A percentile compares a stretch with the other conserved stretches of the same genome.
Conservation (phyloP, 2,113 vertebrate genomes). For the Alexandromys fortis region DNA sequence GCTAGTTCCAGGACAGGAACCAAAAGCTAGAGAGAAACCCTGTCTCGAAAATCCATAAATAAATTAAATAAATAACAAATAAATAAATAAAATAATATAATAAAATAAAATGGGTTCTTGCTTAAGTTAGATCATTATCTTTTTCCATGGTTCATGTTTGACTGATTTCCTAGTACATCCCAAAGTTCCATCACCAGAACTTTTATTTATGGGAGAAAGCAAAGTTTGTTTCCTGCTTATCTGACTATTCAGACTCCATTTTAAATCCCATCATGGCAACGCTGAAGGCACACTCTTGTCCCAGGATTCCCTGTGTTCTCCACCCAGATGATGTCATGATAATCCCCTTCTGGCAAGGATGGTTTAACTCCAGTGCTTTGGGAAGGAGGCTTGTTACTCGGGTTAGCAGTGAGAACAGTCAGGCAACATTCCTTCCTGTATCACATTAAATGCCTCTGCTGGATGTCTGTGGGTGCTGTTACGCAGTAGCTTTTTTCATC, state of each 20-base stretch:
- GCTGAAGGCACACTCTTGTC: background rate
- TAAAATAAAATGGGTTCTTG: background rate
- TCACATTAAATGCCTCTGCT: background rate
- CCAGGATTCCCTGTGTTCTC: background rate
- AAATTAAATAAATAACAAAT: too few species aligned
- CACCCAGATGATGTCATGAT: background rate
- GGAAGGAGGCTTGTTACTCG: background rate
- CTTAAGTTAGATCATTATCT: background rate
- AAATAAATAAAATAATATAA: too few species aligned
- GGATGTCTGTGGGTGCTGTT: background rate
- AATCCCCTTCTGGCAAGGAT: background rate
- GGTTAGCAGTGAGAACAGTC: background rate
- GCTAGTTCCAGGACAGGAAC: too few species aligned
- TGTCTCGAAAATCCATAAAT: too few species aligned
- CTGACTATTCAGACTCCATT: background rate
- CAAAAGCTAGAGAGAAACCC: too few species aligned
- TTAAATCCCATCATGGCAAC: background rate
- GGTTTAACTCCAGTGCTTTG: background rate
- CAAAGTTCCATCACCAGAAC: background rate
- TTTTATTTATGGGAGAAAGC: background rate
- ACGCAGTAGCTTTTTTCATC: background rate
- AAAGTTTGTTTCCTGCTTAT: background rate
- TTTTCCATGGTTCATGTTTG: background rate
- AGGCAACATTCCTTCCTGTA: background rate
- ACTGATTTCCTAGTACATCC: background rate